Conservation (phyloP, 2,113 vertebrate species). For the Speoplatyrhinus poulsoni region DNA sequence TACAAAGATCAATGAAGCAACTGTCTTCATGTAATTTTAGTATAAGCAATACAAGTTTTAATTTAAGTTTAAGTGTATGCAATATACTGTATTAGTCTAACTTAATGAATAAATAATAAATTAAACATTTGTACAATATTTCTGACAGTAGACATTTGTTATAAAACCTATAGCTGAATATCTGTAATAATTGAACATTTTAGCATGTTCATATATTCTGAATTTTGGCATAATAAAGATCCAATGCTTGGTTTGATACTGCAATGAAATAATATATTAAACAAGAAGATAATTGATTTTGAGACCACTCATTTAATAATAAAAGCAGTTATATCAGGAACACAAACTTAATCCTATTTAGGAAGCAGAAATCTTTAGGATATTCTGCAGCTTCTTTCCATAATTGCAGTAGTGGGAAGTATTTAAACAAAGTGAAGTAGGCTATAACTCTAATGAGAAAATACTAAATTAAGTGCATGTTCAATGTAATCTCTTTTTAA, state of each 20-base stretch:
- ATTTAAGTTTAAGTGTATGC: too few relatives aligned
- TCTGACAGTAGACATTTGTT: neutral
- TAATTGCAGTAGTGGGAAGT: conserved; percentile 77
- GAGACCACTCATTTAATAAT: conserved; percentile 47
- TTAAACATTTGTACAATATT: neutral
- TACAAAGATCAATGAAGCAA: conserved; percentile 44
- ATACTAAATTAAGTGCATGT: conserved; percentile 81
- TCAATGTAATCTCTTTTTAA: conserved; percentile 80
- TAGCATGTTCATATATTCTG: too few relatives aligned
- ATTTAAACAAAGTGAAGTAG: conserved; percentile 77
- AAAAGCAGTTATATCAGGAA: conserved; percentile 57
- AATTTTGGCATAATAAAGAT: neutral
- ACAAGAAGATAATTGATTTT: neutral
- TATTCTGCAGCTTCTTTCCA: conserved; percentile 72
- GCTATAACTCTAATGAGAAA: conserved; percentile 78
- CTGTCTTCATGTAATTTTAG: neutral
- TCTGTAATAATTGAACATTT: too few relatives aligned
- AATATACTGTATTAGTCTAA: too few relatives aligned
- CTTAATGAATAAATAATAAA: too few relatives aligned
- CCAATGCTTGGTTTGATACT: neutral
- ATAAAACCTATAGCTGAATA: too few relatives aligned
- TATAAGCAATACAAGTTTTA: too few relatives aligned
- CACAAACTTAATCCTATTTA: conserved; percentile 62
- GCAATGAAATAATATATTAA: neutral
- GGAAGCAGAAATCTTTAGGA: conserved; percentile 65